Evolutionary conservation across 2,797 vertebrate genomes (phyloP), one percentile per base, ranked within the genome.

Genomic region (Alexandromys oeconomus): DNA sequence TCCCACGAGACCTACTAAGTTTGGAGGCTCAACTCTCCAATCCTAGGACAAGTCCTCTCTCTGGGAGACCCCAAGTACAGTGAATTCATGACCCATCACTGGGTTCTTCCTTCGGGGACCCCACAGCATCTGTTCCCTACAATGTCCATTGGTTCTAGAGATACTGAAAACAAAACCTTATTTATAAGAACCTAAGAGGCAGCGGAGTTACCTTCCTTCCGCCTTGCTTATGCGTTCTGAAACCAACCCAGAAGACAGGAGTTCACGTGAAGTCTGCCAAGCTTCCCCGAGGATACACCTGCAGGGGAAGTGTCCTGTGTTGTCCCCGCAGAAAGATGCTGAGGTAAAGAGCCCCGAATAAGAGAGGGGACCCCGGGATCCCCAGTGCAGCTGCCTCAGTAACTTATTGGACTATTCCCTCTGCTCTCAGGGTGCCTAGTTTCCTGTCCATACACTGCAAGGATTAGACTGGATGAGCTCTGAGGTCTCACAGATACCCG

Each of bases 191-290:
- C 88, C 23, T 63, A 77, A 92, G 61, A 84, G 87, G 73, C 91
- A 96, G 87, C 90, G 95, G 93, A 69, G 71, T 71, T 94, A 40
- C 34, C 63, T 86, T 82, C 34, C 21, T 87, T 86, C 43, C 21
- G 57, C 51, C 40, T 85, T 71, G 59, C 46, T 90, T 31, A 86
- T 8, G 80, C n/a, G 79, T 96, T 97, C 78, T 87, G 88, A 97
- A 97, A 93, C 95, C 88, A 90, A 71, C 90, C 37, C 81, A 96
- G 78, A 88, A 74, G 12, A 89, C 92, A 93, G 46, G 91, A 88
- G 92, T 96, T 95, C 93, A 92, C 59, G 87, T 2, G 43, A 63
- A 91, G 82, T 48, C 95, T 87, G 29, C 91, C 67, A 25, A 51
- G 25, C 54, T 43, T 81, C 51, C 37, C 5, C 2, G 1, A 89